Percentiles rank a stretch among this genome's conserved stretches.
phyloP scores from a whole-genome alignment of 2,888 invertebrate genomes.

The Tinea trinotella region DNA sequence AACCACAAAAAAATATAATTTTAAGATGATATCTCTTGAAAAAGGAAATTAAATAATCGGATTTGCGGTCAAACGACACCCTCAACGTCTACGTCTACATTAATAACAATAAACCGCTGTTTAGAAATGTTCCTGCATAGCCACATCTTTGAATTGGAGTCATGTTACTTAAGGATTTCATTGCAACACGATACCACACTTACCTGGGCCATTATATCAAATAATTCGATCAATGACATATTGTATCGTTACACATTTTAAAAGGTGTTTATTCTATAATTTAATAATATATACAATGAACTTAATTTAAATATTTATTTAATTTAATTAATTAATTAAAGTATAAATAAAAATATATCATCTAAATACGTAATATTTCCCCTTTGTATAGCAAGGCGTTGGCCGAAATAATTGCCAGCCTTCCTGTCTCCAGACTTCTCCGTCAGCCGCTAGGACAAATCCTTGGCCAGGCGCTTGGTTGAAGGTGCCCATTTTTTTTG shows the following conservation, averaged over 20 bases:
- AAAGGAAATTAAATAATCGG: constrained; percentile 18
- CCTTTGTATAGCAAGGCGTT: no score
- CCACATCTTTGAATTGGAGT: background rate
- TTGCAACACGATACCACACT: constrained; percentile 21
- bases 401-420: no score
- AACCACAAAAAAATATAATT: background rate
- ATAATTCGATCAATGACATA: constrained; percentile 12
- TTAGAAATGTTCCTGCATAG: background rate
- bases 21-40: background rate
- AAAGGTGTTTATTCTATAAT: constrained; percentile 16
- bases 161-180: constrained; percentile 7
- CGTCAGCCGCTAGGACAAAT: no score
- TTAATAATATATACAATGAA: no score
- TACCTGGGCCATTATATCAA: constrained; percentile 22
- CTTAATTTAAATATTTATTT: background rate
- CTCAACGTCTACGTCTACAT: constrained; percentile 1
- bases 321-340: background rate
- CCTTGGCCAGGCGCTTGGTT: no score
- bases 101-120: constrained; percentile 10
- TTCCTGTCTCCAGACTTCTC: no score
- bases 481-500: background rate
- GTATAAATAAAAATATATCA: background rate
- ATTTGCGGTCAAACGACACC: constrained; percentile 19
- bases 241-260: background rate
- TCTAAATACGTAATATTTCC: no score